Evolutionary conservation across 2,113 vertebrate species (phyloP), one percentile per base, ranked within the genome.

Genomic region (Gila orcuttii): DNA sequence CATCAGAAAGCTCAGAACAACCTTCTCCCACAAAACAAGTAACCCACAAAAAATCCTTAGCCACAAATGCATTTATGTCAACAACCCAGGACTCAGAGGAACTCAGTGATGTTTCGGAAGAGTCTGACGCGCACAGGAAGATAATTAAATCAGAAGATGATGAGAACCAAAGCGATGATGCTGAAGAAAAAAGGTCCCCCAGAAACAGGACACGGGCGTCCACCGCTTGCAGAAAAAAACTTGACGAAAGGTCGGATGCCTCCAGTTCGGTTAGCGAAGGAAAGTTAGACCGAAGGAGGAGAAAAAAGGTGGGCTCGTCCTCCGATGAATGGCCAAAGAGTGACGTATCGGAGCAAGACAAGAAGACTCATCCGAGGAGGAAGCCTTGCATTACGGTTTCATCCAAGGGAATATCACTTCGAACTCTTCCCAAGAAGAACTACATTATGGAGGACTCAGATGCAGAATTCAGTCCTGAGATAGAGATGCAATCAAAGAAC

Each of bases 381-480:
- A 87, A 90, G 8, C 86, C 60, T 15, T 85, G 62, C 62, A 2
- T 31, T 69, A 50, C 28, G 33, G 64, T 68, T 52, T 6, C 80
- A 31, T 69, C 80, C 6, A 82, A 82, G 52, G 42, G 80, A 68
- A 3, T 4, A 23, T 57, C 75, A 25, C 92, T 94, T 25, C 85
- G 94, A 86, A 86, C 87, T 12, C 88, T 93, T 2, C 91, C 94
- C 6, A 94, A 95, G 90, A 95, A 94, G 91, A 95, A 92, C 83
- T 94, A 94, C 81, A 90, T 90, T 74, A 91, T 90, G 5, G 93
- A 95, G 8, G 93, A 94, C 25, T 94, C 95, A 0, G 95, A 94
- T 76, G 94, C 95, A 42, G 93, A 95, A 9, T 83, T 84, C 28
- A 85, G 87, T 6, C 87, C 91, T 31, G 89, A 33, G 0, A 90